phyloP scores from a whole-genome alignment of 2,888 invertebrate genomes.

The Aphodius sticticus region DNA sequence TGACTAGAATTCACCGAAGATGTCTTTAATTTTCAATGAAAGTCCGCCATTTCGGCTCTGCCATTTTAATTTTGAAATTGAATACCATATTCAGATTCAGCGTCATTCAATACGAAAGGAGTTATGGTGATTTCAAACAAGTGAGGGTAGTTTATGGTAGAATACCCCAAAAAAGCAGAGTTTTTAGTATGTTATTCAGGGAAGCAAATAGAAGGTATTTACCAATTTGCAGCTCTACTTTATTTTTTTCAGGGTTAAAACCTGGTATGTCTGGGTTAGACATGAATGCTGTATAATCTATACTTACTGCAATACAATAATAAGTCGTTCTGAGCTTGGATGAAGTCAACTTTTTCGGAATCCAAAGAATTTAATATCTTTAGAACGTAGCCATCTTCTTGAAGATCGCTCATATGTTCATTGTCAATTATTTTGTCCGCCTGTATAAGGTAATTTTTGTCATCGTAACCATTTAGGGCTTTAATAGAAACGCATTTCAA shows the following conservation, averaged over 20 bases:
- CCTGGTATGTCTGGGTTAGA: not conserved
- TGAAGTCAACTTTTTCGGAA: conserved; percentile 70
- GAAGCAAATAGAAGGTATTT: too few species aligned
- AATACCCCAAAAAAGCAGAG: not conserved
- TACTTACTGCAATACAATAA: conserved; percentile 75
- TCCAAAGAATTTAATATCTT: conserved; percentile 87
- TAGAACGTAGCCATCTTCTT: conserved; percentile 74
- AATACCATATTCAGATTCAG: too few species aligned
- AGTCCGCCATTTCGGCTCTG: too few species aligned
- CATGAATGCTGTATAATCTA: not conserved
- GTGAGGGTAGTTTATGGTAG: too few species aligned
- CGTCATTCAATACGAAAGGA: too few species aligned
- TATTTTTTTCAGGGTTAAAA: too few species aligned
- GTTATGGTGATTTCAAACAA: too few species aligned
- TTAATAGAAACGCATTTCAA: conserved; percentile 65
- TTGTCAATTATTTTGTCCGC: conserved; percentile 68
- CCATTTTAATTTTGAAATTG: too few species aligned
- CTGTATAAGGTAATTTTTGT: conserved; percentile 75
- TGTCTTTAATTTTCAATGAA: too few species aligned
- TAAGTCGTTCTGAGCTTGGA: conserved; percentile 80
- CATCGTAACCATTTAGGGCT: conserved; percentile 80
- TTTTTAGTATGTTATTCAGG: not conserved
- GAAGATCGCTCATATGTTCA: conserved; percentile 63
- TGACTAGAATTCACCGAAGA: too few species aligned
- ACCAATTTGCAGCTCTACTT: too few species aligned